Percentiles rank a stretch among this genome's conserved stretches.
Conservation (phyloP, 2,113 vertebrate species). For the Rattus rattus region DNA sequence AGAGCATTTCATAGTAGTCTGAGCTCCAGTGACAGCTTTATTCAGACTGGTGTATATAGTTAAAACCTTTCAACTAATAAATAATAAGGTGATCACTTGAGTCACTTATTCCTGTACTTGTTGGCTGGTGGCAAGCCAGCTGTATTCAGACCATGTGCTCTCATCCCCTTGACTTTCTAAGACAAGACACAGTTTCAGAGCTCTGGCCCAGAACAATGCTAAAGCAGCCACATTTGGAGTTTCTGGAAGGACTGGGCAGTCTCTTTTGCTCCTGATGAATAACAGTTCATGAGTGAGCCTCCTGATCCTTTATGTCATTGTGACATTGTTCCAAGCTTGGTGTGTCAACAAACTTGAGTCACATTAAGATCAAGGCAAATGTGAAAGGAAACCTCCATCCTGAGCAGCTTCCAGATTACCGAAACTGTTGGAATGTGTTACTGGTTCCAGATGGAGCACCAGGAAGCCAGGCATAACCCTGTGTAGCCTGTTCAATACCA, state of each 20-base stretch:
- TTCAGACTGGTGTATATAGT: not conserved
- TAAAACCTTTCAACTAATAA: not conserved
- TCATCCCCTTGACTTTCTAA: not conserved
- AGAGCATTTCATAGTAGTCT: not conserved
- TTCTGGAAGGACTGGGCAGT: slow-evolving; percentile 96
- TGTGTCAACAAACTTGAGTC: slow-evolving; percentile 95
- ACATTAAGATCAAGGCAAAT: slow-evolving; percentile 94
- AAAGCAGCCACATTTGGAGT: slow-evolving; percentile 96
- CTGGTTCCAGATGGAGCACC: slow-evolving; percentile 95
- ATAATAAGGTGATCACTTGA: not conserved
- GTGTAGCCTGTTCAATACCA: slow-evolving; percentile 95
- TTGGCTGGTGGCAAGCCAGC: no score
- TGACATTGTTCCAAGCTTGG: slow-evolving; percentile 92
- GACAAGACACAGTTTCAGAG: not conserved
- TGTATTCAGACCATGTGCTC: not conserved
- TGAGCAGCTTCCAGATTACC: slow-evolving; percentile 92
- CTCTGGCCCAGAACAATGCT: slow-evolving; percentile 87
- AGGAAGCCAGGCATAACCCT: slow-evolving; percentile 97
- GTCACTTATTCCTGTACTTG: not conserved
- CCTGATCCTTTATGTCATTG: slow-evolving; percentile 88
- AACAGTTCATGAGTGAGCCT: slow-evolving; percentile 94
- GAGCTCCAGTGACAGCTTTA: not conserved
- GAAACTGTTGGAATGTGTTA: slow-evolving; percentile 94
- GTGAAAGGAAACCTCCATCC: slow-evolving; percentile 94
- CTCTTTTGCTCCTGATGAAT: slow-evolving; percentile 96